Base-by-base conservation (phyloP, 2,888 invertebrate species). In the Drosophila borborema region DNA sequence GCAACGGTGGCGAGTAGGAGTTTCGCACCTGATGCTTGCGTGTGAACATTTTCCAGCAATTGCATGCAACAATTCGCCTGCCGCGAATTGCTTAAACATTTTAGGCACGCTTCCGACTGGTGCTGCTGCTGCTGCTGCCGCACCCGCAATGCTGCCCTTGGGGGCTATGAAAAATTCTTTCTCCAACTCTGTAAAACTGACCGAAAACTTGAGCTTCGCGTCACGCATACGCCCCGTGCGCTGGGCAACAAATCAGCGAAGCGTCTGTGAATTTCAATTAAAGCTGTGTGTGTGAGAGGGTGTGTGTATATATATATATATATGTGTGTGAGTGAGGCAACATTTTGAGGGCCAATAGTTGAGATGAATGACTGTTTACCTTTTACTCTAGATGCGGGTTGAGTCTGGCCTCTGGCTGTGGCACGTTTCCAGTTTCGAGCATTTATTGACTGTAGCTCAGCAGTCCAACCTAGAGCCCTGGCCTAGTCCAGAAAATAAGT, bases 141-240 rank as follows among this genome's bases (percentile, higher is more conserved):
- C 54, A 4, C 41, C 18, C 56, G 18, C 36, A 20, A 20, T 48
- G 46, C 61, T 59, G 49, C 28, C 40, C 77, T 61, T 66, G 48
- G 28, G 77, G 74, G 67, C 77, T 53, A 64, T 67, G 61, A 62
- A 73, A 69, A 73, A 69, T 76, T 74, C 62, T 72, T 66, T 64
- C 64, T 60, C 58, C 56, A 28, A 36, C 49, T 49, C 31, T 31
- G 16, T 8, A 49, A 34, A 49, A 31, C 72, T 72, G 58, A 53
- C 72, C 72, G 28, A 60, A 81, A 70, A 66, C 70, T 77, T 79
- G 75, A 72, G 56, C 69, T 80, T 73, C 80, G 59, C 74, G 74
- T 89, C 89, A 86, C 89, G 89, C 89, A 89, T 86, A 89, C 89
- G 89, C 85, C 89, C 84, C 73, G 59, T 83, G 81, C 55, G 61